Conservation (phyloP, 2,888 invertebrate genomes). For the Drosophila suboccidentalis region DNA sequence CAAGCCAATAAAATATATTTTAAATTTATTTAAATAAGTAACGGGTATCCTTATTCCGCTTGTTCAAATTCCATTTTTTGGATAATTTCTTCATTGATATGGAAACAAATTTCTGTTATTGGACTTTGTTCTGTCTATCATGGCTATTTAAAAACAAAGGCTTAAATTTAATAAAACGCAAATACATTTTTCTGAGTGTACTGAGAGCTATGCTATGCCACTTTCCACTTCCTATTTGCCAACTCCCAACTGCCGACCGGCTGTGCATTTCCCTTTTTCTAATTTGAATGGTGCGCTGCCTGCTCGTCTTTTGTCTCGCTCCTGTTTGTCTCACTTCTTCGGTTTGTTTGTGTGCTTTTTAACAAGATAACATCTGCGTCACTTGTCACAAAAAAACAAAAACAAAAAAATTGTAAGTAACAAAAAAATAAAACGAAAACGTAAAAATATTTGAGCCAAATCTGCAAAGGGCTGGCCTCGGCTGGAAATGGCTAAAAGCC, state of each 20-base stretch:
- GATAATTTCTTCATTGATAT: too few species aligned
- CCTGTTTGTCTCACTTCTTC: slow-evolving; percentile 53
- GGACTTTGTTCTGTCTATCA: too few species aligned
- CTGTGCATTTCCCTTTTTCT: slow-evolving; percentile 69
- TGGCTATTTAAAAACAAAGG: too few species aligned
- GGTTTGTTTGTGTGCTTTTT: slow-evolving; percentile 69
- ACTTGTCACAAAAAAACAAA: slow-evolving; percentile 63
- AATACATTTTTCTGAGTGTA: not conserved
- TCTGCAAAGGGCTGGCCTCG: slow-evolving; percentile 28
- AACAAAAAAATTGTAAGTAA: slow-evolving; percentile 3
- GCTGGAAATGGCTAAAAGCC: slow-evolving; percentile 47
- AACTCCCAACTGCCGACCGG: slow-evolving; percentile 25
- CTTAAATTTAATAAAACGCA: too few species aligned
- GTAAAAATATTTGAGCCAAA: slow-evolving; percentile 37
- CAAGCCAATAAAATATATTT: too few species aligned
- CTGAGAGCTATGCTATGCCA: slow-evolving; percentile 39
- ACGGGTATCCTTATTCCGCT: too few species aligned
- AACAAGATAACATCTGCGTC: slow-evolving; percentile 76
- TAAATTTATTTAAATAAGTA: too few species aligned
- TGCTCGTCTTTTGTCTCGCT: slow-evolving; percentile 40
- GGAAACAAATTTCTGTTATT: too few species aligned
- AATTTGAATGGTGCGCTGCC: slow-evolving; percentile 60
- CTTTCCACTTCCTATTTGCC: not conserved
- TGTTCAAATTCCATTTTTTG: too few species aligned
- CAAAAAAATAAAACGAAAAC: slow-evolving; percentile 19